A percentile compares a stretch with the other conserved stretches of the same genome.
phyloP scores from a whole-genome alignment of 1,140 invertebrate genomes.

The Drosophila lini region DNA sequence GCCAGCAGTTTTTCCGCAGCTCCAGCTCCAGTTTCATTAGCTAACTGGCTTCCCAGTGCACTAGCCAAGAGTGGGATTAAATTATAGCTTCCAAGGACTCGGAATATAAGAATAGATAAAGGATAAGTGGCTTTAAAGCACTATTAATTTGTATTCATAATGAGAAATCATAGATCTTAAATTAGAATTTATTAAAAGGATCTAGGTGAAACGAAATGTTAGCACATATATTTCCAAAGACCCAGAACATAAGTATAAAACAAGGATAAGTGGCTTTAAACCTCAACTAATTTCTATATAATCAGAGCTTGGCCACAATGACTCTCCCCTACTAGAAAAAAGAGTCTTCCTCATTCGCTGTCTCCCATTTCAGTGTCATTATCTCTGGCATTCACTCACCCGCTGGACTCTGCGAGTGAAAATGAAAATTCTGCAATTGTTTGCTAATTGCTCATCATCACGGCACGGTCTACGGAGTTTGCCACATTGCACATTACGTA shows the following conservation, averaged over 20 bases:
- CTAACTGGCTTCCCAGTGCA: not conserved
- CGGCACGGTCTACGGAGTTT: slow-evolving; percentile 51
- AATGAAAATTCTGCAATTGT: slow-evolving; percentile 75
- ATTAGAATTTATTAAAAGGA: not conserved
- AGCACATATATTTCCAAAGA: not conserved
- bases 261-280: too few species aligned
- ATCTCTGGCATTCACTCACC: slow-evolving; percentile 18
- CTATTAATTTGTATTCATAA: too few species aligned
- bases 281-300: too few species aligned
- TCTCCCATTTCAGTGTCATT: slow-evolving; percentile 4
- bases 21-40: slow-evolving; percentile 7
- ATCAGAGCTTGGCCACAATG: too few species aligned
- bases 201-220: not conserved
- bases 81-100: too few species aligned
- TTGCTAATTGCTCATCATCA: slow-evolving; percentile 79
- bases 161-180: too few species aligned
- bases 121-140: not conserved
- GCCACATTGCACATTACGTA: slow-evolving; percentile 68
- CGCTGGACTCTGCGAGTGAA: slow-evolving; percentile 48
- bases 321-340: not conserved
- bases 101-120: not conserved
- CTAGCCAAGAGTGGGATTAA: not conserved
- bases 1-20: slow-evolving; percentile 58
- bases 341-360: slow-evolving; percentile 14
- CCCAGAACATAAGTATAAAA: too few species aligned